Percentiles rank a stretch among this genome's conserved stretches.
Evolutionary conservation across 2,113 vertebrate genomes (phyloP).

Genomic region (Erinaceus europaeus): DNA sequence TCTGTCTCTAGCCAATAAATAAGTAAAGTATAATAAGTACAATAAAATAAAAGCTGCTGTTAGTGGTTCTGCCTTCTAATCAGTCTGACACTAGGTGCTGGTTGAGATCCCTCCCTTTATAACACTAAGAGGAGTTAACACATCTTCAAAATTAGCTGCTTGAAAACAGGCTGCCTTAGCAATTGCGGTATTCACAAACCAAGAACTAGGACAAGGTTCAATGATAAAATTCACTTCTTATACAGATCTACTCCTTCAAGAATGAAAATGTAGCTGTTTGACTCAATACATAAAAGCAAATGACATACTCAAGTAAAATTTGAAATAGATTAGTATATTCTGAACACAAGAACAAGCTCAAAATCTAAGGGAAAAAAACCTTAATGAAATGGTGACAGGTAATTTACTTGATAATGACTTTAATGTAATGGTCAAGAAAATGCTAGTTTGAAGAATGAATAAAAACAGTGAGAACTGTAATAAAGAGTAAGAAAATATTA

Average conservation of each 20-base stretch:
- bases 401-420: not conserved
- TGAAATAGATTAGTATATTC: not conserved
- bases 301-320: not conserved
- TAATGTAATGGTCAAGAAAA: not conserved
- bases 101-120: not conserved
- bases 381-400: not conserved
- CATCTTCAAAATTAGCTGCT: too few species aligned
- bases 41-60: too few species aligned
- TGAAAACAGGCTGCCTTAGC: too few species aligned
- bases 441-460: not conserved
- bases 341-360: not conserved
- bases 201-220: not conserved
- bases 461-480: not conserved
- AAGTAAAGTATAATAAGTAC: too few species aligned
- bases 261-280: not conserved
- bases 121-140: not conserved
- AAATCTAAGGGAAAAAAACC: not conserved
- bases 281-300: not conserved
- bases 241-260: not conserved
- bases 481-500: not conserved
- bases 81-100: not conserved
- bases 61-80: not conserved
- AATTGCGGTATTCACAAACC: too few species aligned
- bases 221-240: not conserved
- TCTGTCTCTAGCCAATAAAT: too few species aligned